These are phyloP conservation scores for Cassiopea xamachana DNA, from an alignment of 30 jellyfish, hydroid and myxozoan species.

Conservation along the genomic window DNA sequence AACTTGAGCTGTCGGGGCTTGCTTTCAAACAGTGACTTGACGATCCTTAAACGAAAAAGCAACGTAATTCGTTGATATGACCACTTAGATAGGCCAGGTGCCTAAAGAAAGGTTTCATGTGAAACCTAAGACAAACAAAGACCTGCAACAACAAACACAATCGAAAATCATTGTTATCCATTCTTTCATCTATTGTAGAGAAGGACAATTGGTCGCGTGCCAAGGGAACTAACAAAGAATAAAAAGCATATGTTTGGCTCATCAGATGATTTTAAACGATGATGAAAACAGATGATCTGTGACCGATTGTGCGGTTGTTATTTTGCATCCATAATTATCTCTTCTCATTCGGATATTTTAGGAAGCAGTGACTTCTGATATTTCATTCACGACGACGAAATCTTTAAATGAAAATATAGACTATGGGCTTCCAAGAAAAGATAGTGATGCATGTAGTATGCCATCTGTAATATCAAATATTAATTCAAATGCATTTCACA, in stretches of 20 bases:
- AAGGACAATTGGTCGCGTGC: constrained; percentile 43
- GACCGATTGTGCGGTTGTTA: not conserved
- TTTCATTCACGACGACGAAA: too few relatives aligned
- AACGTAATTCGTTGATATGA: not conserved
- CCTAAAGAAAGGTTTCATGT: not conserved
- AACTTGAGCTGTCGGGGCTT: too few relatives aligned
- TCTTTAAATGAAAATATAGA: too few relatives aligned
- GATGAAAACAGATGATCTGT: not conserved
- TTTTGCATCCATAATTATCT: too few relatives aligned
- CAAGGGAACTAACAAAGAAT: not conserved
- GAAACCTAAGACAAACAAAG: not conserved
- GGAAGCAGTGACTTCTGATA: too few relatives aligned
- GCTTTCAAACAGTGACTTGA: too few relatives aligned
- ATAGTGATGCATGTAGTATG: too few relatives aligned
- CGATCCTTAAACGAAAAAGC: too few relatives aligned
- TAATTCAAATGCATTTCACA: too few relatives aligned
- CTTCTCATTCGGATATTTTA: too few relatives aligned
- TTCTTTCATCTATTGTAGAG: not conserved
- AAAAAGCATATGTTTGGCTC: constrained; percentile 17
- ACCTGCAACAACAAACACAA: not conserved
- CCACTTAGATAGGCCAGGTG: not conserved
- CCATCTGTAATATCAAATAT: too few relatives aligned
- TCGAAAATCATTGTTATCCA: not conserved
- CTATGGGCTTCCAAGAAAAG: too few relatives aligned
- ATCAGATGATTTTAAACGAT: not conserved